These are phyloP conservation scores for Sebastes alutus DNA, from an alignment of 2,797 vertebrate genomes.

Conservation along the genomic window DNA sequence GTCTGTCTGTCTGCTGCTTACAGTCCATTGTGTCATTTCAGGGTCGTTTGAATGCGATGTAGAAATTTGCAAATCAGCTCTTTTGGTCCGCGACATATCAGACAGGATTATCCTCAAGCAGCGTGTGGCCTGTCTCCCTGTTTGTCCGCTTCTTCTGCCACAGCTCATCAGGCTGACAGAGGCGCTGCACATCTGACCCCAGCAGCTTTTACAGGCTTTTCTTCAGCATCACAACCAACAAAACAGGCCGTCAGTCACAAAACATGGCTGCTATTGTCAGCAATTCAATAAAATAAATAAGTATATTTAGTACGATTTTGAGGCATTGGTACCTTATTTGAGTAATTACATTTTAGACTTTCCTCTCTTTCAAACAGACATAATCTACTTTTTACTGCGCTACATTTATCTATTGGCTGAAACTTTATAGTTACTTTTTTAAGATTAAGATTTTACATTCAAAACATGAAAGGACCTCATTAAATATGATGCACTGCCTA, in stretches of 20 bases:
- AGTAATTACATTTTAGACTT: not conserved
- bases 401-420: not conserved
- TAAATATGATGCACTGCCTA: not conserved
- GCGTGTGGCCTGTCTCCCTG: constrained; percentile 45
- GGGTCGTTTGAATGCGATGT: constrained; percentile 62
- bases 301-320: not conserved
- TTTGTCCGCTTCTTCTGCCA: constrained; percentile 56
- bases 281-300: not conserved
- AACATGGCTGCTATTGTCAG: constrained; percentile 13
- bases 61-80: constrained; percentile 76
- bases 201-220: constrained; percentile 49
- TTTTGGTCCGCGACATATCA: constrained; percentile 68
- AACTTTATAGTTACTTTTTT: no score
- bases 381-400: not conserved
- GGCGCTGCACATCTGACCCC: constrained; percentile 52
- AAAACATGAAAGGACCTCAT: no score
- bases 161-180: constrained; percentile 63
- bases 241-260: constrained; percentile 20
- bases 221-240: constrained; percentile 25
- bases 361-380: not conserved
- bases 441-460: no score
- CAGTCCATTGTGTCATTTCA: constrained; percentile 60
- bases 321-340: not conserved
- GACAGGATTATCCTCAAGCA: constrained; percentile 74
- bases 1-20: constrained; percentile 45